These are phyloP conservation scores for Temnothorax nylanderi DNA, from an alignment of 1,140 invertebrate genomes.

Conservation along the genomic window DNA sequence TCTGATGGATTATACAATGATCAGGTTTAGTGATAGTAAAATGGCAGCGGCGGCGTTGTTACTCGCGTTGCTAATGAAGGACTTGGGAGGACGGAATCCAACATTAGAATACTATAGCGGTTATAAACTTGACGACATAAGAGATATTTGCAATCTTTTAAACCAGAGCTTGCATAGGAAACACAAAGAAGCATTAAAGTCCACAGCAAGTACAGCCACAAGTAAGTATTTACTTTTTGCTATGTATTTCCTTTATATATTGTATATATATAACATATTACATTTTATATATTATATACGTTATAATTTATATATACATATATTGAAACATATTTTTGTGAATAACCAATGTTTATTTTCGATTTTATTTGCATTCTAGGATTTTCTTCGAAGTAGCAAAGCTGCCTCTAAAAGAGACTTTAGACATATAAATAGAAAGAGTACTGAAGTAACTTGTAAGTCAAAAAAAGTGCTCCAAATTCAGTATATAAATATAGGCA, in stretches of 20 bases:
- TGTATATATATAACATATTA: too few species aligned
- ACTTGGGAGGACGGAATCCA: conserved; percentile 90
- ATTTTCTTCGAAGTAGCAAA: conserved; percentile 95
- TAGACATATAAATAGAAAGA: conserved; percentile 71
- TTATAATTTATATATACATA: too few species aligned
- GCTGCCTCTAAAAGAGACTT: conserved; percentile 86
- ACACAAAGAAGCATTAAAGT: conserved; percentile 92
- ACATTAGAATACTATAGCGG: conserved; percentile 95
- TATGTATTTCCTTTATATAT: background rate
- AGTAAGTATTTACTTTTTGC: conserved; percentile 86
- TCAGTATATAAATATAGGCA: background rate
- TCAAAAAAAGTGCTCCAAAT: background rate
- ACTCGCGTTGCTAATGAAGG: conserved; percentile 95
- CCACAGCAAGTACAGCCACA: conserved; percentile 97
- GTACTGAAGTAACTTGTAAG: background rate
- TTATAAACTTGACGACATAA: conserved; percentile 92
- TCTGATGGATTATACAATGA: conserved; percentile 95
- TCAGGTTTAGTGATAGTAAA: conserved; percentile 93
- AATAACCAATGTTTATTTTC: conserved; percentile 1
- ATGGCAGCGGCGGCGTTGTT: conserved; percentile 94
- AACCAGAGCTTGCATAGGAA: conserved; percentile 92
- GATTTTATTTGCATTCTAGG: conserved; percentile 84
- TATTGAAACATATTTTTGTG: background rate
- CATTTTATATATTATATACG: too few species aligned
- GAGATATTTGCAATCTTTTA: conserved; percentile 89